phyloP scores from a whole-genome alignment of 2,888 invertebrate genomes.

The Lordiphosa andalusiaca region DNA sequence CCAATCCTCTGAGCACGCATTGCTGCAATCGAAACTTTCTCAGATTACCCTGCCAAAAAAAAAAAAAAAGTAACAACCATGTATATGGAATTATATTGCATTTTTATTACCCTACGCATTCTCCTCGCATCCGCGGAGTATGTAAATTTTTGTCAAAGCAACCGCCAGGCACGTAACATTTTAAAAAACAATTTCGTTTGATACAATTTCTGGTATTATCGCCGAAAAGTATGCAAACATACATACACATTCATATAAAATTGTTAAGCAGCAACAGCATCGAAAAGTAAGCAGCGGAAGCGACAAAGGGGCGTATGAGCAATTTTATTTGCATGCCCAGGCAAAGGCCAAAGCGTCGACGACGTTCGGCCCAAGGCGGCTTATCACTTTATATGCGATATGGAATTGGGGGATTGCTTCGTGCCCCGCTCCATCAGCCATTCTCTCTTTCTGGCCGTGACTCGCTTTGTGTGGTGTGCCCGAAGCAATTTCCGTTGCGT shows the following conservation, averaged over 20 bases:
- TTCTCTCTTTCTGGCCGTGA: not conserved
- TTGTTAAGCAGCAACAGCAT: not conserved
- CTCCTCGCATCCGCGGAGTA: not conserved
- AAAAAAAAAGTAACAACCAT: constrained; percentile 13
- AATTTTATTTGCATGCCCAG: constrained; percentile 63
- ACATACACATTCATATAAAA: constrained; percentile 1
- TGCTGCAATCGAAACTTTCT: constrained; percentile 46
- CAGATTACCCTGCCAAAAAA: constrained; percentile 24
- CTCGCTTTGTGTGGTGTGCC: constrained; percentile 1
- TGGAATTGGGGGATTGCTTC: constrained; percentile 9
- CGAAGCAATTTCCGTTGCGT: constrained; percentile 9
- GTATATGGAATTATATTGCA: constrained; percentile 69
- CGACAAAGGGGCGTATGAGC: constrained; percentile 61
- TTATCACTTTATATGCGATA: constrained; percentile 55
- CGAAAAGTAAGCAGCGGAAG: constrained; percentile 4
- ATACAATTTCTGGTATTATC: constrained; percentile 64
- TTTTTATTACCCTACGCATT: constrained; percentile 61
- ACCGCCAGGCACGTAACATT: constrained; percentile 63
- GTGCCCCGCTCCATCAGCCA: too few species aligned
- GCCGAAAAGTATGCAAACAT: constrained; percentile 54
- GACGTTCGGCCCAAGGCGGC: constrained; percentile 52
- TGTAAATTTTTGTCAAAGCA: constrained; percentile 35
- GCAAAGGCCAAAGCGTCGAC: constrained; percentile 22
- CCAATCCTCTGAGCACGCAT: constrained; percentile 6
- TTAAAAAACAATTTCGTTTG: constrained; percentile 66